Evolutionary conservation across 2,797 vertebrate genomes (phyloP), one percentile per base, ranked within the genome.

Genomic region (Propithecus perrieri): DNA sequence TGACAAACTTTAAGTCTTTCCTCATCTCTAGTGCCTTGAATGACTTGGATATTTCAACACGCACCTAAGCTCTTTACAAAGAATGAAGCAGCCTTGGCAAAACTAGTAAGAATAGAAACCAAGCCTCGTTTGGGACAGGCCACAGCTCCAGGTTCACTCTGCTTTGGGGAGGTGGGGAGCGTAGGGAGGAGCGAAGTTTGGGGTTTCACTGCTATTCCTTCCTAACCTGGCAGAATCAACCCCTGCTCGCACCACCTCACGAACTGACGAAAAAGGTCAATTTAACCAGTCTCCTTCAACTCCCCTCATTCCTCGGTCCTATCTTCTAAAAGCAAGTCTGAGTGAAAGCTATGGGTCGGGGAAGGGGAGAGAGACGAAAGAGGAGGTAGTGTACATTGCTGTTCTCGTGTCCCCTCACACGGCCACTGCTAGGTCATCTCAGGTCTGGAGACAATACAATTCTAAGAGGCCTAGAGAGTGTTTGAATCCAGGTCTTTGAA

Each of bases 61-160:
- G 9, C 7, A 65, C 13, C 53, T 63, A 69, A 81, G 72, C 35
- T 59, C 74, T 43, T 74, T 12, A 71, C 79, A 83, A 78, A 84
- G 33, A 94, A 89, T 10, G 43, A 9, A 53, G 24, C 18, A 69
- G 43, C 35, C 57, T 43, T 93, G 46, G 63, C 9, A 80, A 91
- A 93, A 86, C 41, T 30, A 71, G 7, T 35, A 55, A 50, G 55
- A 89, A 61, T 38, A 48, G 67, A 92, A 95, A 75, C 33, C 28
- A 67, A 74, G 72, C 15, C 8, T 85, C 41, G 22, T 72, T 53
- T 75, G 33, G 50, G 18, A 24, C 55, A 61, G 53, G n/a, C 18
- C n/a, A 75, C 28, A 83, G 53, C 22, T 67, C 79, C n/a, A 0
- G 33, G 35, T 28, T 50, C 22, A 18, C 28, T 53, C 46, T 76